These are phyloP conservation scores for Triops longicaudatus DNA, from an alignment of 1,140 invertebrate species.

Conservation along the genomic window DNA sequence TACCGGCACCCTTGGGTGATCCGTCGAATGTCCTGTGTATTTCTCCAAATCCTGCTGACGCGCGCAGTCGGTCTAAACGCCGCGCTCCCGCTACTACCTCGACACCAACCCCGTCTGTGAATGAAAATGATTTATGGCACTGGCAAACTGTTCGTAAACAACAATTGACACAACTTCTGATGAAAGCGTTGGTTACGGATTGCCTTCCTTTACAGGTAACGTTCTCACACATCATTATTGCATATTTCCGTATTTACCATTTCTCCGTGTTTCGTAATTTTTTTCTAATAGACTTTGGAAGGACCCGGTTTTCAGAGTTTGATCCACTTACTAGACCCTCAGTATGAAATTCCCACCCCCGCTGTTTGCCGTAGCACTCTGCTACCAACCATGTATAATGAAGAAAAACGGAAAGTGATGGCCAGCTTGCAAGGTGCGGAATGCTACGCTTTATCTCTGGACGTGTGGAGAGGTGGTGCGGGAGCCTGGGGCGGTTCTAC, in stretches of 20 bases:
- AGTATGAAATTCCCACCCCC: constrained; percentile 22
- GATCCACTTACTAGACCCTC: constrained; percentile 25
- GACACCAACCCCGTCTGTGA: not conserved
- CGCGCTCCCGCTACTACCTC: not conserved
- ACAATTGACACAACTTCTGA: constrained; percentile 24
- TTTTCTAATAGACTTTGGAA: constrained; percentile 7
- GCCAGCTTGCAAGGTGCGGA: constrained; percentile 3
- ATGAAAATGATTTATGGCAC: constrained; percentile 17
- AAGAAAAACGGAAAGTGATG: constrained; percentile 22
- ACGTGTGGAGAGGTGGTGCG: constrained; percentile 24
- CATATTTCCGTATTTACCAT: not conserved
- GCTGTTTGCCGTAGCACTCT: constrained; percentile 18
- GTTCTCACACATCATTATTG: not conserved
- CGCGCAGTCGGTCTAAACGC: not conserved
- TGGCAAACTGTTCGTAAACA: constrained; percentile 27
- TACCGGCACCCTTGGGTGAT: constrained; percentile 25
- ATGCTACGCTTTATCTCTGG: constrained; percentile 25
- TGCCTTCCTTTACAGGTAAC: constrained; percentile 22
- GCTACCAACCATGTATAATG: constrained; percentile 25
- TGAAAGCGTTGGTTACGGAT: constrained; percentile 27
- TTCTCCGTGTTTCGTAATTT: not conserved
- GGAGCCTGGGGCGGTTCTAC: not conserved
- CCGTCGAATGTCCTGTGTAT: constrained; percentile 13
- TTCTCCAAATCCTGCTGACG: not conserved
- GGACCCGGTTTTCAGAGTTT: constrained; percentile 26